A percentile compares a stretch with the other conserved stretches of the same genome.
phyloP scores from a whole-genome alignment of 2,888 invertebrate species.

The Chaitophorus viminalis region DNA sequence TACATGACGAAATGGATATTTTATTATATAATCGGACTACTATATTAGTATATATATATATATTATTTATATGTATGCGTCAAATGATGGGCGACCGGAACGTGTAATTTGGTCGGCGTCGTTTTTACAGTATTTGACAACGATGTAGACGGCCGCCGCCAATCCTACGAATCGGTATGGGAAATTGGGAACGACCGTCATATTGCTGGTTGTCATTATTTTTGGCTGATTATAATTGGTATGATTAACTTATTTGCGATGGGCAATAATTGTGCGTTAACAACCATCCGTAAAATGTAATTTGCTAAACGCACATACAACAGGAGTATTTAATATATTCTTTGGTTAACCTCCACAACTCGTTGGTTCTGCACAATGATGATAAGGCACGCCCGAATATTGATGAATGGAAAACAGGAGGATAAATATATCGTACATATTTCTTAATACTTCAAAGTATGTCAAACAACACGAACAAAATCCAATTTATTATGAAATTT shows the following conservation, averaged over 20 bases:
- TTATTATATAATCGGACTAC: neutral
- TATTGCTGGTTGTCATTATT: neutral
- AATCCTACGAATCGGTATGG: neutral
- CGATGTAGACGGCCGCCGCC: neutral
- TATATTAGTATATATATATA: neutral
- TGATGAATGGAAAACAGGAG: too few relatives aligned
- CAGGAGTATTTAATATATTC: too few relatives aligned
- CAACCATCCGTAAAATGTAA: neutral
- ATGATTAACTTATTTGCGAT: constrained; percentile 11
- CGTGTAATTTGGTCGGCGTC: constrained; percentile 12
- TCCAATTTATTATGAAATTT: neutral
- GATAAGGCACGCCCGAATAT: too few relatives aligned
- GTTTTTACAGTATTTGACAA: constrained; percentile 13
- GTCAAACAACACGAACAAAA: too few relatives aligned
- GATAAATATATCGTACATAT: too few relatives aligned
- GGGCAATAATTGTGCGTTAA: constrained; percentile 13
- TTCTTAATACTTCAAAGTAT: too few relatives aligned
- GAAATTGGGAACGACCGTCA: neutral
- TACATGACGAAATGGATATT: too few relatives aligned
- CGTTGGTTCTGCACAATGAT: too few relatives aligned
- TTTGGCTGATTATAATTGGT: neutral
- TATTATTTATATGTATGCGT: neutral
- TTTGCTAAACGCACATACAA: neutral
- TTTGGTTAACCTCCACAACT: neutral
- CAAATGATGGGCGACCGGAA: neutral